Evolutionary conservation across 2,113 vertebrate genomes (phyloP), one percentile per base, ranked within the genome.

Genomic region (Serinus canaria): DNA sequence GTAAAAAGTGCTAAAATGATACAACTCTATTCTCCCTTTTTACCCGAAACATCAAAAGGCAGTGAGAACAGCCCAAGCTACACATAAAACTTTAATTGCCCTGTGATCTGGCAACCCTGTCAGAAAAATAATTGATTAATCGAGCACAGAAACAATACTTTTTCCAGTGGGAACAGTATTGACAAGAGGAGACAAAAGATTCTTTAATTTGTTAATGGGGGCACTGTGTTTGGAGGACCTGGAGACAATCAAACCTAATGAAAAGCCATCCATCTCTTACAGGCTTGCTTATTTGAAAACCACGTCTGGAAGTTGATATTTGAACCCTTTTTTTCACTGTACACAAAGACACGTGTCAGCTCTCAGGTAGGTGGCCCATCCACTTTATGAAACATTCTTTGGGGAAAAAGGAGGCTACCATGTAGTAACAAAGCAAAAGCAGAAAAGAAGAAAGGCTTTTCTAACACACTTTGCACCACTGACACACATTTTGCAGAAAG

Each of bases 21-120:
- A 91, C 63, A 92, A 70, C 24, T 80, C 58, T 17, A 7, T 88
- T 89, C 43, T 79, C 64, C 46, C 39, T 91, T 90, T 83, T 92
- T 66, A 83, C 78, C 75, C 67, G 24, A 83, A 90, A 88, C 70
- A 63, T 90, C 78, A 93, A 95, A 96, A 85, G 33, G 27, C 83
- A 91, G 17, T 1, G 14, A 80, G 59, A 85, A 77, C 19, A 87
- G 72, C 43, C 49, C 53, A 63, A 92, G 59, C 33, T 63, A 90
- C 78, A 81, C 27, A 52, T 83, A 83, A 90, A 85, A 83, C 49
- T 80, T 88, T 73, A 74, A 92, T 63, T 90, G 67, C 17, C 27
- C 55, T 83, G 72, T 93, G 70, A 95, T 84, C 87, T 85, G 33
- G 76, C 33, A 92, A 28, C 39, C 13, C 50, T 6, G 6, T 47